Conservation (phyloP, 2,797 vertebrate genomes). For the Bufotes viridis region DNA sequence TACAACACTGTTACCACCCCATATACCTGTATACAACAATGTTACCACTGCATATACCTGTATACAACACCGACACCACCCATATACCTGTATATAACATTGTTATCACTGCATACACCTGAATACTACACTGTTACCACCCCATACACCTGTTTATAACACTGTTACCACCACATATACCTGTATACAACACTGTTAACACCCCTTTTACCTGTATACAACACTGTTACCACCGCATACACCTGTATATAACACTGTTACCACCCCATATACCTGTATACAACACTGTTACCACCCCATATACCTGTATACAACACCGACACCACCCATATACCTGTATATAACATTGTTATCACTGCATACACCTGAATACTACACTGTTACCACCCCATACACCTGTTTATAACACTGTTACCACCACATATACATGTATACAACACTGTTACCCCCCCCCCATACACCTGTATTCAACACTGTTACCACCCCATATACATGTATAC, state of each 20-base stretch:
- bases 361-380: too few relatives aligned
- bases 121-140: background rate
- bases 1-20: too few relatives aligned
- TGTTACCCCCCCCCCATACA: background rate
- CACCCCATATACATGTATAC: too few relatives aligned
- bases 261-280: background rate
- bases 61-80: too few relatives aligned
- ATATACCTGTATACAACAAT: too few relatives aligned
- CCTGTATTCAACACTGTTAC: background rate
- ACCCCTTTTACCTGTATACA: background rate
- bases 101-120: background rate
- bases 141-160: background rate
- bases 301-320: background rate
- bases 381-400: background rate
- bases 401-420: background rate
- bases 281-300: background rate
- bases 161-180: background rate
- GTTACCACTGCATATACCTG: too few relatives aligned
- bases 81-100: too few relatives aligned
- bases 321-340: background rate
- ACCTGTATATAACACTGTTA: background rate
- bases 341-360: too few relatives aligned
- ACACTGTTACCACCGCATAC: background rate
- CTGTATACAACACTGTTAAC: background rate
- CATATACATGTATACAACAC: background rate